Evolutionary conservation across 2,113 vertebrate species (phyloP), one percentile per base, ranked within the genome.

Genomic region (Anseranas semipalmata): DNA sequence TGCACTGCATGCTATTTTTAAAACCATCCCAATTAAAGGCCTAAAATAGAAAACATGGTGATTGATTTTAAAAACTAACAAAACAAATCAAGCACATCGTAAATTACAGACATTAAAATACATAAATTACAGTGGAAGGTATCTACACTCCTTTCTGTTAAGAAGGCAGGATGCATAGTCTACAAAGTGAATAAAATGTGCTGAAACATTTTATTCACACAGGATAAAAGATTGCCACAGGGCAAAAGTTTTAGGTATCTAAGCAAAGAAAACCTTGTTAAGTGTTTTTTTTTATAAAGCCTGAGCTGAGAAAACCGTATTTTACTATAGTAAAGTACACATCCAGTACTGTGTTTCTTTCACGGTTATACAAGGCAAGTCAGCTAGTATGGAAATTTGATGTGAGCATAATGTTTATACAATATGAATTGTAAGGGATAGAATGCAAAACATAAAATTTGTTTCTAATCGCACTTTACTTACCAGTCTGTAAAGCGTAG

Each of bases 51-150:
- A 89, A 89, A 58, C 6, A 53, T 7, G 7, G 41, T 85, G 87
- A 95, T 77, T 76, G 78, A 46, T 76, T 94, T 93, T 70, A 85
- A 94, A 89, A 58, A 7, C 14, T 46, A 88, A 91, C n/a, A 91
- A 96, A 93, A 85, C 0, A 0, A 93, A 94, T 87, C 84, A 94
- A 73, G 59, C 6, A 37, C 67, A 85, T 90, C 18, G 60, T 74
- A 95, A 96, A 90, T 43, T 73, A 28, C 33, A 85, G 80, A 67
- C 52, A 53, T 19, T 74, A 85, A 92, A 89, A 75, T 72, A 68
- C 37, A 78, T 71, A 68, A 78, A 91, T 72, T 76, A 45, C 16
- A 79, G 73, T 70, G 37, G 30, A 71, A 94, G 62, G 27, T 79
- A 70, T 35, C 39, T 82, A 46, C 7, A 48, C 16, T 66, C 5